These are phyloP conservation scores for Conus canariensis DNA, from an alignment of 2,888 invertebrate species.

Conservation along the genomic window DNA sequence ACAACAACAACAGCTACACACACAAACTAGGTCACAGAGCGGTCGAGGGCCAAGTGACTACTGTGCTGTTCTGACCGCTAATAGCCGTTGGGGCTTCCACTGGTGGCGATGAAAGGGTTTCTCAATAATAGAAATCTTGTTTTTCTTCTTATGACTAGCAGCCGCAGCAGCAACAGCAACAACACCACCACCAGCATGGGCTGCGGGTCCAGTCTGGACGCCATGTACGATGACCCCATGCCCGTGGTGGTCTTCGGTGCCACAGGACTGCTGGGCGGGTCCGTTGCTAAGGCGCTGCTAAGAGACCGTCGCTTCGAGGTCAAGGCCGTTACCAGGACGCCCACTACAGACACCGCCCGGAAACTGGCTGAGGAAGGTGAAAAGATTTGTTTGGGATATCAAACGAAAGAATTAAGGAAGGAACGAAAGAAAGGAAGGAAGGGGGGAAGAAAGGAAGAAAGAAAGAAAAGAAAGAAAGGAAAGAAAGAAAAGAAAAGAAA, in stretches of 20 bases:
- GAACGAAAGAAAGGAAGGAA: neutral
- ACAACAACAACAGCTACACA: too few relatives aligned
- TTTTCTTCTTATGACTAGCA: too few relatives aligned
- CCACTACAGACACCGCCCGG: constrained; percentile 66
- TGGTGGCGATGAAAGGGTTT: too few relatives aligned
- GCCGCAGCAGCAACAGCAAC: neutral
- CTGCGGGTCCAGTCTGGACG: constrained; percentile 64
- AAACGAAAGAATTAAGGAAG: too few relatives aligned
- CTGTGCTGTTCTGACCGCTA: too few relatives aligned
- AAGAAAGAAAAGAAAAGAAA: too few relatives aligned
- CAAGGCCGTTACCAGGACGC: constrained; percentile 70
- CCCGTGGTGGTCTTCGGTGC: constrained; percentile 73
- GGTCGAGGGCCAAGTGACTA: too few relatives aligned
- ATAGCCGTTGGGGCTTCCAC: too few relatives aligned
- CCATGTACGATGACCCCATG: constrained; percentile 61
- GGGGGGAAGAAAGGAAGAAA: neutral
- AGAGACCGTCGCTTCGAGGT: constrained; percentile 65
- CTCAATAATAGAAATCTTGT: too few relatives aligned
- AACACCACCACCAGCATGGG: constrained; percentile 59
- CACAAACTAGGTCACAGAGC: too few relatives aligned
- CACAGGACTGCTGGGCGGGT: constrained; percentile 72
- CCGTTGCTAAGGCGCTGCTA: constrained; percentile 67
- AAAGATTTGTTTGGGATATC: too few relatives aligned
- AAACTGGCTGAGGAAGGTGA: constrained; percentile 68
- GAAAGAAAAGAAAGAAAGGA: too few relatives aligned